Evolutionary conservation across 23 tunicate genomes (phyloP), one percentile per base, ranked within the genome.

Genomic region (Trididemnum clinides): DNA sequence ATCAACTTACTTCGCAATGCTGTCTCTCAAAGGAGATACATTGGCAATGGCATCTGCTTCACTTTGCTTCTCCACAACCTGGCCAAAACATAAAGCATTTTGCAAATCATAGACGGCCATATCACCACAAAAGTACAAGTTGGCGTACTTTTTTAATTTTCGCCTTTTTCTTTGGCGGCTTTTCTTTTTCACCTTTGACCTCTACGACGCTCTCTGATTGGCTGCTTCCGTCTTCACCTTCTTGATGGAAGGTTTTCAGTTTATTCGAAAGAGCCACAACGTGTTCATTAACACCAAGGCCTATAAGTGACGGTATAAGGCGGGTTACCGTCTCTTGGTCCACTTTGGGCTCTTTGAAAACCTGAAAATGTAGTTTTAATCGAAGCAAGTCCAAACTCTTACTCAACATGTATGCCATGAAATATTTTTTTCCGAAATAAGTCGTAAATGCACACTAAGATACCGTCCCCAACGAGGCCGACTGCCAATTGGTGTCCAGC

Each of bases 321-420:
- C 69, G 50, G 2, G 91, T 69, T 5, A 77, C 31, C 39, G 89
- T 85, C 7, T 94, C 98, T 27, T 38, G 39, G 32, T 94, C 98
- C 2, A 89, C 80, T 36, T 83, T 82, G 0, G 98, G 98, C 81
- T 94, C 98, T 58, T 94, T 94, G 86, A 94, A 94, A 34, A 94
- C 90, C 98, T 93, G 29, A 33, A 74, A 49, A 50, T 50, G 19
- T 50, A 50, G 58, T n/a, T n/a, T n/a, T n/a, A n/a, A n/a, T n/a
- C n/a, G n/a, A n/a, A n/a, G n/a, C n/a, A n/a, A n/a, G n/a, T n/a
- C n/a, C n/a, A n/a, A n/a, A n/a, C n/a, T n/a, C n/a, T n/a, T n/a
- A n/a, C n/a, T n/a, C n/a, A n/a, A n/a, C n/a, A n/a, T n/a, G n/a
- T n/a, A n/a, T n/a, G n/a, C n/a, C n/a, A n/a, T n/a, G n/a, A n/a